These are phyloP conservation scores for Trypoxylon attenuatum DNA, from an alignment of 2,888 invertebrate genomes.

Conservation along the genomic window DNA sequence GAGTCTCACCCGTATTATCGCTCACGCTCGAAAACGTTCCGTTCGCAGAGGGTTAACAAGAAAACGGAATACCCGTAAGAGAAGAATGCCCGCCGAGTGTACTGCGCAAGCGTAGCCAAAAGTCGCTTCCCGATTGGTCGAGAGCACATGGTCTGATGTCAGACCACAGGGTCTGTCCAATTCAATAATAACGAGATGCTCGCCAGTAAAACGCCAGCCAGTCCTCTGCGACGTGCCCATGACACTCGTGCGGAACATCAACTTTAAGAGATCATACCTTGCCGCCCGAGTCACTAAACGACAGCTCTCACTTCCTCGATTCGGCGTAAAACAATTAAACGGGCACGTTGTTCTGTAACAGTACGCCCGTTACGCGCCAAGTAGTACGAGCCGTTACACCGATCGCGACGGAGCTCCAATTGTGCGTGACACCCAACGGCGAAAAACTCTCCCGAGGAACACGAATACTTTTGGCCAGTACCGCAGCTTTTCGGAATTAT, in stretches of 20 bases:
- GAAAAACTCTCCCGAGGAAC: too few species aligned
- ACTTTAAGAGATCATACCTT: slow-evolving; percentile 17
- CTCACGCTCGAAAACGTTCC: too few species aligned
- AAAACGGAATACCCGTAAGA: slow-evolving; percentile 29
- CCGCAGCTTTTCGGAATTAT: slow-evolving; percentile 54
- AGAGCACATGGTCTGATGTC: slow-evolving; percentile 85
- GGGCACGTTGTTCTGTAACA: too few species aligned
- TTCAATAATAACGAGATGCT: slow-evolving; percentile 73
- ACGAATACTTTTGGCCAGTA: too few species aligned
- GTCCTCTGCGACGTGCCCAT: slow-evolving; percentile 45
- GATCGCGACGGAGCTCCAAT: background rate
- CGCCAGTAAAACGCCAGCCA: slow-evolving; percentile 59
- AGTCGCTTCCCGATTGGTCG: slow-evolving; percentile 78
- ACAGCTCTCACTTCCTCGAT: background rate
- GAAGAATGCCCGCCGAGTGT: slow-evolving; percentile 26
- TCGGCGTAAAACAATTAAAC: too few species aligned
- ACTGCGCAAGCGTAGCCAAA: slow-evolving; percentile 68
- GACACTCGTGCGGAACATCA: slow-evolving; percentile 21
- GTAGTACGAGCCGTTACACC: background rate
- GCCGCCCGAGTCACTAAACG: slow-evolving; percentile 8
- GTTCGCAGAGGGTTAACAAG: too few species aligned
- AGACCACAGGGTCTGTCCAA: slow-evolving; percentile 80
- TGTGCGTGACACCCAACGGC: too few species aligned
- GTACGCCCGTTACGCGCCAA: background rate
- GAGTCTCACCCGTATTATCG: too few species aligned